Base-by-base conservation (phyloP, 2,113 vertebrate genomes). In the Progne subis region DNA sequence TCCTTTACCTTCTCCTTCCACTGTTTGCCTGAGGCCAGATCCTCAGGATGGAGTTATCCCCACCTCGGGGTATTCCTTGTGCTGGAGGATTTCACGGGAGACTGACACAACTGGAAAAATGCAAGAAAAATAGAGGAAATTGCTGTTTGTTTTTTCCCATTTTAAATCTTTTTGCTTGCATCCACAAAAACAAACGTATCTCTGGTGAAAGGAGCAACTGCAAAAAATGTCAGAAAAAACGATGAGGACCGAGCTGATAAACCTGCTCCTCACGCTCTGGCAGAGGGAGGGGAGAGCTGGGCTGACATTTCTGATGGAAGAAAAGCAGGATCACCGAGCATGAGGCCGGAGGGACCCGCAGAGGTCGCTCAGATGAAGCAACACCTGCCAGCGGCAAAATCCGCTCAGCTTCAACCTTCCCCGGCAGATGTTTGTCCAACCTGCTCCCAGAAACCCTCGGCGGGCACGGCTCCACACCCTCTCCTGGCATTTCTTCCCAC, bases 281-380 rank as follows among this genome's bases (percentile, higher is more conserved):
- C 55, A 39, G 77, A n/a, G 61, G 49, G 29, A 23, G 2, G 12
- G 79, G 6, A 41, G 76, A 29, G 72, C 53, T 3, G 28, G 15
- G 10, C 85, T 91, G 95, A 20, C 85, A 82, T 87, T 91, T 72
- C 74, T 56, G 74, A 3, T 7, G 74, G 67, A 12, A 21, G 60
- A 32, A 47, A 32, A 72, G 85, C 94, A 18, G 68, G 59, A 86
- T 84, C 90, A 53, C 77, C 6, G 84, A 94, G 94, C 90, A 34
- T 14, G 10, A 65, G 87, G 14, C 90, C 18, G 15, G 37, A 94
- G 88, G 92, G 60, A 37, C 8, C 12, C 0, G 1, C 29, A n/a
- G 85, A 85, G 67, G 86, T 14, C 6, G 8, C 9, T 34, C 1
- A 3, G 64, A 74, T 26, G 61, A 53, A 53, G 89, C 88, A 86